Evolutionary conservation across 1,140 invertebrate genomes (phyloP).

Genomic region (Listronotus bonariensis): DNA sequence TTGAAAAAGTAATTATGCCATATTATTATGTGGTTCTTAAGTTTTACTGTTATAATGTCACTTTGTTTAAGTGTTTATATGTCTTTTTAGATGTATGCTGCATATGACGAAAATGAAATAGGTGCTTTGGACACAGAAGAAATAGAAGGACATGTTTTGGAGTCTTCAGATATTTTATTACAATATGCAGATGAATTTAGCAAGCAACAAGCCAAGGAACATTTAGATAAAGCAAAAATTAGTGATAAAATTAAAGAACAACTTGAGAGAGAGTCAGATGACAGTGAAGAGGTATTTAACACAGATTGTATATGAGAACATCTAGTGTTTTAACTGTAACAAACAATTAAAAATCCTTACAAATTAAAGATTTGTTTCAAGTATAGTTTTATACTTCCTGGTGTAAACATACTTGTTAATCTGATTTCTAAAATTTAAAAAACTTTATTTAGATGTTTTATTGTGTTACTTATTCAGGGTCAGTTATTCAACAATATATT

Average conservation of each 20-base stretch:
- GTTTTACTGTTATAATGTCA: no score
- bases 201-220: conserved; percentile 61
- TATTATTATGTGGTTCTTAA: neutral
- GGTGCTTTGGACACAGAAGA: conserved; percentile 88
- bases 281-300: conserved; percentile 56
- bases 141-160: conserved; percentile 79
- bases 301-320: neutral
- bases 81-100: conserved; percentile 54
- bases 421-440: no score
- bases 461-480: no score
- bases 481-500: no score
- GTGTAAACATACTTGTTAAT: no score
- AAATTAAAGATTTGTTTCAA: no score
- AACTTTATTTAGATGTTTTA: no score
- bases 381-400: no score
- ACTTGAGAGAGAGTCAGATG: conserved; percentile 52
- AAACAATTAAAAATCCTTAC: no score
- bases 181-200: conserved; percentile 67
- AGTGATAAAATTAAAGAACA: conserved; percentile 39
- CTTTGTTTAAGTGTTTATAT: no score
- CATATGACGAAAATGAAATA: conserved; percentile 89
- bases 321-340: no score
- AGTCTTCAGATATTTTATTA: conserved; percentile 69
- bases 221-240: conserved; percentile 60
- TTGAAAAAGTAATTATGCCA: conserved; percentile 76